These are phyloP conservation scores for Dasyurus viverrinus DNA, from an alignment of 2,113 vertebrate species.

Conservation along the genomic window DNA sequence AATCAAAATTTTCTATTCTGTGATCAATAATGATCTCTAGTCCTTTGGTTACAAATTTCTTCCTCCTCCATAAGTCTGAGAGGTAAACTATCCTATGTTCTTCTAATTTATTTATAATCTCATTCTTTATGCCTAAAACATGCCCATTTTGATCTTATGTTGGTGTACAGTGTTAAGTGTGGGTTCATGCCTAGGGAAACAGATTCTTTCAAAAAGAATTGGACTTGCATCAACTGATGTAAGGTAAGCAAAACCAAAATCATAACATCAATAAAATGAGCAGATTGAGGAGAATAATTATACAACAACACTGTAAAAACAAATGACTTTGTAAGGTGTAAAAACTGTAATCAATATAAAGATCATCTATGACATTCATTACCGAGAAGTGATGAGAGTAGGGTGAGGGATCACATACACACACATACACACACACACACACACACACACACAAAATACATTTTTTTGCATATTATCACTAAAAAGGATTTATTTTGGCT, in stretches of 20 bases:
- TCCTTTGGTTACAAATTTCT: too few relatives aligned
- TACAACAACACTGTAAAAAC: neutral
- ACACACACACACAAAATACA: neutral
- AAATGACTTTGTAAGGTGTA: neutral
- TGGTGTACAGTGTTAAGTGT: too few relatives aligned
- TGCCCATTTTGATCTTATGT: too few relatives aligned
- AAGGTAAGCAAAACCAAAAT: neutral
- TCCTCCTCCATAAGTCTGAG: too few relatives aligned
- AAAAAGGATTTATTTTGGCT: neutral
- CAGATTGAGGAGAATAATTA: neutral
- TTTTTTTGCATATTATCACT: neutral
- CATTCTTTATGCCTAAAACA: too few relatives aligned
- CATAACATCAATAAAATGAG: neutral
- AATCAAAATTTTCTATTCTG: too few relatives aligned
- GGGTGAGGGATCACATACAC: neutral
- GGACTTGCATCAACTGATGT: neutral
- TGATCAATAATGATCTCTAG: too few relatives aligned
- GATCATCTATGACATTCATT: neutral
- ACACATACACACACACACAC: neutral
- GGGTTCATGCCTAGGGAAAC: neutral
- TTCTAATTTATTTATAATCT: too few relatives aligned
- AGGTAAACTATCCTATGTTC: too few relatives aligned
- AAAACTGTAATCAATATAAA: neutral
- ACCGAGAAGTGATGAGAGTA: neutral
- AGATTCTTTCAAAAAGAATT: neutral